Base-by-base conservation (phyloP, 2,113 vertebrate genomes). In the Jaculus jaculus region DNA sequence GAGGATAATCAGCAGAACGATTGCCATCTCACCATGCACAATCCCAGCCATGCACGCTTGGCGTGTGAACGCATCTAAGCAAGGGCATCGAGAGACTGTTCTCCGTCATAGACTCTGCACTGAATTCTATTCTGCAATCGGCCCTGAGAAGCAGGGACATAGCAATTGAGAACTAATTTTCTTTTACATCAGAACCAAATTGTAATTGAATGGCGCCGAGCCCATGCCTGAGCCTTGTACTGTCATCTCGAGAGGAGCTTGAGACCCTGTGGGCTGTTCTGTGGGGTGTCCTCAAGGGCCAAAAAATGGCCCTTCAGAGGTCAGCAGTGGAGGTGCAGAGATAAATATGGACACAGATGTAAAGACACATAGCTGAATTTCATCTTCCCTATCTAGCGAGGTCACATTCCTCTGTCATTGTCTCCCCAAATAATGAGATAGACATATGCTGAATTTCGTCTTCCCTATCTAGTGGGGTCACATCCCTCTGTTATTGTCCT, bases 81-180 rank as follows among this genome's bases (percentile, higher is more conserved):
- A 37, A 24, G 84, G 82, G 73, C 87, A 51, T 20, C 0, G 16
- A 69, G 65, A 74, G 60, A 3, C 30, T 11, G 0, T 82, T 78
- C 51, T 88, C 37, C 77, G 72, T 4, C 34, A 2, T 65, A 63
- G 34, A 0, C 17, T 81, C 47, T 34, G 58, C 24, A 23, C 72
- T 4, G 26, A 79, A 28, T 94, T 91, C 51, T 61, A 1, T 84
- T 84, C 87, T 83, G 12, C 24, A 34, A 28, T 69, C 73, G 63
- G 58, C 42, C 81, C 32, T 7, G 58, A 63, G 81, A 82, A 95
- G 34, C 84, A 74, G 28, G 39, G 61, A 23, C 8, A 20, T 17
- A 58, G 71, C 61, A 54, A 79, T 24, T 20, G 68, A 54, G 51
- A 69, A n/a, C 90, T 84, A 30, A 85, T 73, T 87, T 91, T 93